Base-by-base conservation (phyloP, 2,797 vertebrate genomes). In the Sebastes alutus region DNA sequence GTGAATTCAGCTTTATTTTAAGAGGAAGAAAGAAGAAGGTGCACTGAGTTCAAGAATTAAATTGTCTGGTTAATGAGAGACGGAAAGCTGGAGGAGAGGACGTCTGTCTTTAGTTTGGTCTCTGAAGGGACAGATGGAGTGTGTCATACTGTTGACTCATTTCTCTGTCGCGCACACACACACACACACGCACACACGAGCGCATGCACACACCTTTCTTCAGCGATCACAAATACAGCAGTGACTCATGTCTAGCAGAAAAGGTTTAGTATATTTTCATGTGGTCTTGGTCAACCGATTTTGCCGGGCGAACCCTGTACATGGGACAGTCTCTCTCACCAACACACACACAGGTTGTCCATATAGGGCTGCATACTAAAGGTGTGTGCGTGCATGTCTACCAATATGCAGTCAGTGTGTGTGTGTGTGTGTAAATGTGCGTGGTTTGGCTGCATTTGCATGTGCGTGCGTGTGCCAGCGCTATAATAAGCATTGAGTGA, bases 201-300 rank as follows among this genome's bases (percentile, higher is more conserved):
- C 77, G 67, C 61, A 75, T 62, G 64, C 75, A 87, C 86, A 77
- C 82, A 86, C 75, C 78, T 89, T 82, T 78, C 67, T 80, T n/a
- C 33, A 71, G 35, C 1, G 18, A 62, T 87, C 88, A 78, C 70
- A 84, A 81, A 86, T 33, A 87, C 84, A 84, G 77, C 64, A 52
- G 87, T 95, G 95, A 95, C 89, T 95, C 94, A 95, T 72, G 94
- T 95, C 94, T 94, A 75, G 85, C 85, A 87, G 81, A 91, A 87
- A 87, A 88, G 29, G 79, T 87, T 90, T 67, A n/a, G 72, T 77
- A 73, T 93, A 88, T 94, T 93, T 95, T 94, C 88, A 89, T 94
- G 94, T 89, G 93, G 93, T 93, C 77, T 91, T 76, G 90, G 92
- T 92, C 87, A 90, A 92, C 90, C 67, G 32, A 81, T 84, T 91